Percentiles rank a stretch among this genome's conserved stretches.
phyloP scores from a whole-genome alignment of 1,140 invertebrate genomes.

The Lasaia peninsularis region DNA sequence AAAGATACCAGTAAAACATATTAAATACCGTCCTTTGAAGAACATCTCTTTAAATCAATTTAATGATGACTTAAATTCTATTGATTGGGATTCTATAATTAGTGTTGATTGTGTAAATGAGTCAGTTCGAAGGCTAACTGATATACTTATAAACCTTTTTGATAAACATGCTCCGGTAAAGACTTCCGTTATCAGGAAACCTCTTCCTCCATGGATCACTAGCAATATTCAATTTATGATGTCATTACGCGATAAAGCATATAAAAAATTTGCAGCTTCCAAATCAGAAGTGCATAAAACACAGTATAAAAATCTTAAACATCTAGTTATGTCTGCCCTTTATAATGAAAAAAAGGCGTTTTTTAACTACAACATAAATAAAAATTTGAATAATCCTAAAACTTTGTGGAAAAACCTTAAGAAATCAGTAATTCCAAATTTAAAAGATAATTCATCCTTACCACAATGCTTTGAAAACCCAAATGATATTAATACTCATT shows the following conservation, averaged over 20 bases:
- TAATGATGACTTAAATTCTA: not conserved
- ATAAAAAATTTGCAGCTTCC: not conserved
- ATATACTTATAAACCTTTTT: not conserved
- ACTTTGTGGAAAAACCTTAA: not conserved
- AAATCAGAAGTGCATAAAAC: slow-evolving; percentile 6
- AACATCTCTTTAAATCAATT: not conserved
- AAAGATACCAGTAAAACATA: not conserved
- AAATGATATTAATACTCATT: too few relatives aligned
- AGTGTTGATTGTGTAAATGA: not conserved
- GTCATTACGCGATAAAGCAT: slow-evolving; percentile 9
- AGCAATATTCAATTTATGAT: slow-evolving; percentile 9
- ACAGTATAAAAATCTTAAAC: slow-evolving; percentile 4
- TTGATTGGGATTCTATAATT: not conserved
- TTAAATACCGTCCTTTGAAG: not conserved
- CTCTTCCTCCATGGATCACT: not conserved
- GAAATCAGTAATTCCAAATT: not conserved
- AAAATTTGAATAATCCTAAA: not conserved
- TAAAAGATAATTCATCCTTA: not conserved
- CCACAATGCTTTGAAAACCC: too few relatives aligned
- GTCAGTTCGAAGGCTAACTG: not conserved
- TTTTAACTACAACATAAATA: slow-evolving; percentile 7
- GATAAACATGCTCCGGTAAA: not conserved
- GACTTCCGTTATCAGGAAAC: not conserved
- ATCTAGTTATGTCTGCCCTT: not conserved
- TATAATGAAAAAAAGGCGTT: slow-evolving; percentile 5